Base-by-base conservation (phyloP, 2,888 invertebrate genomes). In the Sarcophaga rosellei region DNA sequence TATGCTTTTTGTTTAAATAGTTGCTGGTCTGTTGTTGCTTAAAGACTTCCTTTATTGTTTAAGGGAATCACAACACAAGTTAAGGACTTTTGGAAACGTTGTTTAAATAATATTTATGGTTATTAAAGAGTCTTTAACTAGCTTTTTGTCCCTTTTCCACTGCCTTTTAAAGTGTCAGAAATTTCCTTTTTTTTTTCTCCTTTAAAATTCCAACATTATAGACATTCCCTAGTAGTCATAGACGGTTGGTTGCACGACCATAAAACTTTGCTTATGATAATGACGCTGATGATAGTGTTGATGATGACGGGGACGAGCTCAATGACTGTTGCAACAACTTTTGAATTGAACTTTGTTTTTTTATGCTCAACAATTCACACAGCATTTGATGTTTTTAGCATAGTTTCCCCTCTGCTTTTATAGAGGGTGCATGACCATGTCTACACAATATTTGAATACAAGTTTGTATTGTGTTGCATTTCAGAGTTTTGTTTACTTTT, bases 221-320 rank as follows among this genome's bases (percentile, higher is more conserved):
- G 69, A 17, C 63, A 69, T 79, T 23, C 61, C n/a, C 74, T 69
- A 69, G 61, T 23, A 68, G 70, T 44, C 61, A 25, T 44, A 65
- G 69, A 70, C 74, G 75, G 25, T 74, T 69, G 75, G 25, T 74
- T 69, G 68, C 57, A 76, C 8, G 62, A 81, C 81, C 84, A 61
- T 69, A 84, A 87, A 87, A 88, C 84, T 84, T 82, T 87, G 84
- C 78, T 84, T 78, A 82, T 82, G 72, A 83, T 86, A 78, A 83
- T 84, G 75, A 68, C 53, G 68, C 15, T 53, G 65, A 59, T 72
- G 47, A 63, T 53, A 53, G 70, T 61, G 68, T 20, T 47, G 65
- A 62, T 72, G 84, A 72, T 77, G 80, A 69, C 84, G 86, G 53
- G 66, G 81, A 75, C 87, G 87, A 72, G 70, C 70, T 69, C 73